phyloP scores from a whole-genome alignment of 2,888 invertebrate species.

The Hirtodrosophila trivittata region DNA sequence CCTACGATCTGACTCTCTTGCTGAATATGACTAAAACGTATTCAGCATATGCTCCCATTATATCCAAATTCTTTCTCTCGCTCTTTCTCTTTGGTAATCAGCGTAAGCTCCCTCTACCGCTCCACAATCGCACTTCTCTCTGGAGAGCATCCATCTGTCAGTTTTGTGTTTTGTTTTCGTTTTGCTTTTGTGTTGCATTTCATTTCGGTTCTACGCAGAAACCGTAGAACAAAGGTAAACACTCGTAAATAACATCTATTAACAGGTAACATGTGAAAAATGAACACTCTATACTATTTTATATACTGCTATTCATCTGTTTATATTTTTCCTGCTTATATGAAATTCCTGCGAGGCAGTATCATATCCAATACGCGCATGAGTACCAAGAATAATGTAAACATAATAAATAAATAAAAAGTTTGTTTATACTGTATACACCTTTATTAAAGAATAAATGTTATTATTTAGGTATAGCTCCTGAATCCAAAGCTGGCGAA shows the following conservation, averaged over 20 bases:
- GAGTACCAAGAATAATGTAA: constrained; percentile 7
- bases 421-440: constrained; percentile 1
- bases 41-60: constrained; percentile 2
- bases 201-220: constrained; percentile 12
- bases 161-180: constrained; percentile 34
- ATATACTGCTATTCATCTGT: constrained; percentile 8
- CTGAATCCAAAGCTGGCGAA: neutral
- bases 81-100: constrained; percentile 4
- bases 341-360: constrained; percentile 31
- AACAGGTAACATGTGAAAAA: constrained; percentile 40
- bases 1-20: constrained; percentile 46
- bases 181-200: constrained; percentile 33
- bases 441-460: no score
- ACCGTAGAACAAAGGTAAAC: no score
- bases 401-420: constrained; percentile 12
- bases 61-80: constrained; percentile 26
- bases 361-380: no score
- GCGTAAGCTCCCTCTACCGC: no score
- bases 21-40: constrained; percentile 46
- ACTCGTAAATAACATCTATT: constrained; percentile 20
- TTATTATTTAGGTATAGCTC: no score
- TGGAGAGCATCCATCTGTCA: constrained; percentile 67
- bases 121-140: constrained; percentile 52
- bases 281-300: no score
- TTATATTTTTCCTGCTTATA: constrained; percentile 7